Percentiles rank a stretch among this genome's conserved stretches.
phyloP scores from a whole-genome alignment of 2,888 invertebrate genomes.

The Epicampocera succincta region DNA sequence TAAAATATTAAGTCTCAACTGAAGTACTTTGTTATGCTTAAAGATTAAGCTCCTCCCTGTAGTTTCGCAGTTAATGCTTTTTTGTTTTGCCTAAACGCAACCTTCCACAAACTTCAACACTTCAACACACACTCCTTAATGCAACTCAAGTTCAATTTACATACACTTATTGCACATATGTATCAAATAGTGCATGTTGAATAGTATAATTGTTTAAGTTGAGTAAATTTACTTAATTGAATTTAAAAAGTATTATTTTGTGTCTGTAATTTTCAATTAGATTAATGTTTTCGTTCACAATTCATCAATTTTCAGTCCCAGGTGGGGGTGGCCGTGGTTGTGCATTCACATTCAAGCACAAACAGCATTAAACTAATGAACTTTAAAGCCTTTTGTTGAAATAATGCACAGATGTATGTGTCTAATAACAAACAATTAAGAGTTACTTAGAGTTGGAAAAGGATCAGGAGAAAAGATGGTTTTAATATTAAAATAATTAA shows the following conservation, averaged over 20 bases:
- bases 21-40: no score
- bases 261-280: conserved; percentile 25
- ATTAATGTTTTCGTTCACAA: conserved; percentile 18
- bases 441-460: no score
- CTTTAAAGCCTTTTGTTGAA: conserved; percentile 9
- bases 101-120: no score
- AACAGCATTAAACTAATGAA: conserved; percentile 12
- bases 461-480: no score
- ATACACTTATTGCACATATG: no score
- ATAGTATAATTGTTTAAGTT: conserved; percentile 26
- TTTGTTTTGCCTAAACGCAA: no score
- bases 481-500: no score
- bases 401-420: neutral
- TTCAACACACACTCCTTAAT: no score
- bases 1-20: no score
- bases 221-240: conserved; percentile 37
- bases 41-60: no score
- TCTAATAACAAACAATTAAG: no score
- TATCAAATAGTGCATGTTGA: conserved; percentile 12
- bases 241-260: conserved; percentile 41
- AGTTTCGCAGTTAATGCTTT: no score
- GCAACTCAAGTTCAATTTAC: conserved; percentile 18
- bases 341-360: neutral
- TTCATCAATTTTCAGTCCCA: conserved; percentile 24
- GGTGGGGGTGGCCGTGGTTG: neutral